Evolutionary conservation across 1,140 invertebrate genomes (phyloP), one percentile per base, ranked within the genome.

Genomic region (Liolophura sinensis): DNA sequence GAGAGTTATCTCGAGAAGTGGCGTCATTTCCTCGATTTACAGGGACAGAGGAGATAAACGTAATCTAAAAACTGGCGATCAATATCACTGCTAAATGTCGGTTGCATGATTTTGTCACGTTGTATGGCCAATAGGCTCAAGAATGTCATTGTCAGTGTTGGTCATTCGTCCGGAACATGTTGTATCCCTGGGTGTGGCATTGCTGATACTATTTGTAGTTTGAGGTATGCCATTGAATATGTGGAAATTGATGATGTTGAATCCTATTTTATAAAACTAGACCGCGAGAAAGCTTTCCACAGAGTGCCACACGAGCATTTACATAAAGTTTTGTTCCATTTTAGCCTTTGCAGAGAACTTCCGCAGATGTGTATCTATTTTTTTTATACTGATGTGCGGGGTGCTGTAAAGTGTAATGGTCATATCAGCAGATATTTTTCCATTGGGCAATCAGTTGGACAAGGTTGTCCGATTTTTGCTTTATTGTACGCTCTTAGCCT

Each of bases 401-500:
- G 65, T 31, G 49, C 40, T 57, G 57, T 68, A 1, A 68, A 64
- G 31, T 63, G 56, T 54, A 68, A 68, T 49, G 67, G 67, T 40
- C 55, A 31, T 56, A 22, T 68, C 0, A 54, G 56, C 40, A 54
- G 55, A 40, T 69, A 64, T 56, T 69, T 64, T 57, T 40, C 60
- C 47, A 48, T 68, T 47, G 49, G 52, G 49, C 63, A 66, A 52
- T 66, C 63, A 16, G 40, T 69, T 18, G 65, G 48, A 62, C 68
- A 65, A 64, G 60, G 64, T 3, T 69, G 68, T 60, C 68, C 68
- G 11, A 58, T 70, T 22, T 62, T 52, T 63, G 68, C 68, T 47
- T 55, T 70, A 22, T 16, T 66, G 24, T 70, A 67, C 31, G 61
- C 64, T n/a, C 52, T 67, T 40, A 40, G 3, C 31, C 31, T 9